These are phyloP conservation scores for Exocentrus adspersus DNA, from an alignment of 2,888 invertebrate species.

Conservation along the genomic window DNA sequence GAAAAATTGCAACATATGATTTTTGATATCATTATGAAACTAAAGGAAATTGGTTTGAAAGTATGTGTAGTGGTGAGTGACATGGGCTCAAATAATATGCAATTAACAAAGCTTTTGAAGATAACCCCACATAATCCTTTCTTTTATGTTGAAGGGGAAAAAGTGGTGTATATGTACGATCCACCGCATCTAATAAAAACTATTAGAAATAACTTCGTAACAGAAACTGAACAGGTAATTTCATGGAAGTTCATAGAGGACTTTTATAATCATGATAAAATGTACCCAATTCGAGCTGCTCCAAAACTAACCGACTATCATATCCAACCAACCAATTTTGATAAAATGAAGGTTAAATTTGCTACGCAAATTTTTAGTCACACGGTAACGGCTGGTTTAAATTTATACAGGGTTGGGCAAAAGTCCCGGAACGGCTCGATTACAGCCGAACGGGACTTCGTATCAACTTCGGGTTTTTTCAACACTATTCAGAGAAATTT, in stretches of 20 bases:
- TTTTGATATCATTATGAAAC: background rate
- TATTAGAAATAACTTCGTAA: constrained; percentile 9
- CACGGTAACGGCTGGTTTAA: background rate
- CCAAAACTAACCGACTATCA: background rate
- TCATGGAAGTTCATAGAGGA: constrained; percentile 8
- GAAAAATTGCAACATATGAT: no score
- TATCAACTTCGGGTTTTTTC: no score
- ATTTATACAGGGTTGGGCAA: constrained; percentile 11
- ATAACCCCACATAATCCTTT: no score
- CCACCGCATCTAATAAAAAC: constrained; percentile 19
- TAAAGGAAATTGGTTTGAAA: background rate
- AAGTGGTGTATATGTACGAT: constrained; percentile 12
- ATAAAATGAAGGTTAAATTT: constrained; percentile 13
- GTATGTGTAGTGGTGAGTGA: constrained; percentile 11
- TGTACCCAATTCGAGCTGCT: background rate
- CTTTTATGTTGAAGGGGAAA: no score
- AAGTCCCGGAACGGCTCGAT: no score
- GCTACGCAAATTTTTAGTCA: background rate
- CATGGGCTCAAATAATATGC: constrained; percentile 35
- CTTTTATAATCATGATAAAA: constrained; percentile 19
- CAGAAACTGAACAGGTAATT: background rate
- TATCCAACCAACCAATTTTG: background rate
- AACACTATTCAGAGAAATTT: no score
- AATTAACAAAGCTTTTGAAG: constrained; percentile 33
- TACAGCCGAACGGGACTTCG: no score